These are phyloP conservation scores for Chrysolina americana DNA, from an alignment of 2,888 invertebrate species.

Conservation along the genomic window DNA sequence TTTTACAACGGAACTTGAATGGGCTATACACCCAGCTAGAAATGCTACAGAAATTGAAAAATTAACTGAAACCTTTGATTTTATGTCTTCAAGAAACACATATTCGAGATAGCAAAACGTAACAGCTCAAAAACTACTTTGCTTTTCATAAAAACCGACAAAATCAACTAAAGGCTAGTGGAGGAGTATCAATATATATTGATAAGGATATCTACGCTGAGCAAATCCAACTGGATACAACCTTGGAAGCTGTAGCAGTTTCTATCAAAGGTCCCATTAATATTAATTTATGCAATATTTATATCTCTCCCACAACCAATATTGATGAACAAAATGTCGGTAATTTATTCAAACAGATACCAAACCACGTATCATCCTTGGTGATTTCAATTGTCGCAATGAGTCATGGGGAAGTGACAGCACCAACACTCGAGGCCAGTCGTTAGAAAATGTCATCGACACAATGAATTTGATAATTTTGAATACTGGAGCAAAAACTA, in stretches of 20 bases:
- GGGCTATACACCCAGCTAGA: conserved; percentile 13
- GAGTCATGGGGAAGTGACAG: not conserved
- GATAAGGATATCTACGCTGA: not conserved
- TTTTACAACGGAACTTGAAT: not conserved
- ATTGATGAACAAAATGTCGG: not conserved
- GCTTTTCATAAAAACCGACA: conserved; percentile 8
- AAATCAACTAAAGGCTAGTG: not conserved
- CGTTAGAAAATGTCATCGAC: not conserved
- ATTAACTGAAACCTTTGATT: not conserved
- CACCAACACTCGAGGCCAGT: not conserved
- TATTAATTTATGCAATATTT: too few species aligned
- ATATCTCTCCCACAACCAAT: not conserved
- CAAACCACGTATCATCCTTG: conserved; percentile 3
- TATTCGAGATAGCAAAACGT: not conserved
- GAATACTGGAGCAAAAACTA: not conserved
- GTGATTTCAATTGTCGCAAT: too few species aligned
- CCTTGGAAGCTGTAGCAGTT: not conserved
- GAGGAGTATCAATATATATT: conserved; percentile 6
- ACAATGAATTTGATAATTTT: not conserved
- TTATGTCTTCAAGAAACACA: conserved; percentile 6
- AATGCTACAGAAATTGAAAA: not conserved
- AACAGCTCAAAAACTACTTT: conserved; percentile 18
- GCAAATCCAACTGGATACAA: conserved; percentile 1
- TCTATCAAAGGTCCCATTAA: too few species aligned
- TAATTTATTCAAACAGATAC: not conserved